Percentiles rank a stretch among this genome's conserved stretches.
phyloP scores from a whole-genome alignment of 1,140 invertebrate species.

The Sarcophaga bullata region DNA sequence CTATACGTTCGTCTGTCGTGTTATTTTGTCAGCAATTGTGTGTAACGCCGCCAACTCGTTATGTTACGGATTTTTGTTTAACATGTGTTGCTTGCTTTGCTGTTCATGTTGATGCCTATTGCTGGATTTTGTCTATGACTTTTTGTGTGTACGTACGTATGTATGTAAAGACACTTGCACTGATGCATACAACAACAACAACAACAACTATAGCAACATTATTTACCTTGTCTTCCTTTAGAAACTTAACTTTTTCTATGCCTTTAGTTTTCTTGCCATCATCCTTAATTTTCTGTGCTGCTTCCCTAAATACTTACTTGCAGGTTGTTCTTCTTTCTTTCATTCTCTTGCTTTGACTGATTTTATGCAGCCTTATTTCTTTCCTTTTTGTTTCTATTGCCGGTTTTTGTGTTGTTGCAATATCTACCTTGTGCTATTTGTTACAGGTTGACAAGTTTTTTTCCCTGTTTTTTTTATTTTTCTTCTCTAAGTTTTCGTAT shows the following conservation, averaged over 20 bases:
- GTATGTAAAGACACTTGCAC: slow-evolving; percentile 36
- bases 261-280: not conserved
- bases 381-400: not conserved
- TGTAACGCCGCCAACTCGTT: slow-evolving; percentile 39
- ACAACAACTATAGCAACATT: not conserved
- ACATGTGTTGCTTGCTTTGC: slow-evolving; percentile 37
- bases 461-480: too few species aligned
- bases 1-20: not conserved
- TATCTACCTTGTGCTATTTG: slow-evolving; percentile 30
- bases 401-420: not conserved
- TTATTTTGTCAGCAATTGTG: slow-evolving; percentile 14
- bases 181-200: not conserved
- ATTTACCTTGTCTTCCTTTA: not conserved
- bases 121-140: not conserved
- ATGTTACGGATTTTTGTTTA: slow-evolving; percentile 35
- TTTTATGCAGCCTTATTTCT: not conserved
- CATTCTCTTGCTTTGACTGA: not conserved
- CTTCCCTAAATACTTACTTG: slow-evolving; percentile 37
- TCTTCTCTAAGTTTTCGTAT: not conserved
- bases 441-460: slow-evolving; percentile 38
- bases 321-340: slow-evolving; percentile 29
- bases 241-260: not conserved
- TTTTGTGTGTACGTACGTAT: not conserved
- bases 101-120: slow-evolving; percentile 31
- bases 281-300: not conserved